Evolutionary conservation across 2,113 vertebrate genomes (phyloP).

Genomic region (Polypterus bichir): DNA sequence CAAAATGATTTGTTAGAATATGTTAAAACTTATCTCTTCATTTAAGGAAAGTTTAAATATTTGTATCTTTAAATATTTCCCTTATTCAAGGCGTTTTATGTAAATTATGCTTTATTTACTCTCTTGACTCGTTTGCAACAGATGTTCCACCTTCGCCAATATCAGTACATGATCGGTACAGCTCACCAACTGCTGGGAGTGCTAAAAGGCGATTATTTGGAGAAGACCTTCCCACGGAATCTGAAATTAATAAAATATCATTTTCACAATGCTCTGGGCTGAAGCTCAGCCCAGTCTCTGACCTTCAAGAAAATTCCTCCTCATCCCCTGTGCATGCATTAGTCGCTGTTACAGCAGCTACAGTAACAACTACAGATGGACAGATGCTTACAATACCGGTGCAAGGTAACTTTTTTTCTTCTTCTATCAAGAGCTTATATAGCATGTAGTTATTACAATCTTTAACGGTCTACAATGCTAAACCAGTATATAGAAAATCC

Average conservation of each 20-base stretch:
- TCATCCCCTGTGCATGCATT: conserved; percentile 56
- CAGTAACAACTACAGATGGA: conserved; percentile 32
- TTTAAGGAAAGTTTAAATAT: too few relatives aligned
- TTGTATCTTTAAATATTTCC: too few relatives aligned
- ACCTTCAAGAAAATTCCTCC: conserved; percentile 25
- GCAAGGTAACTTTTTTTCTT: conserved; percentile 46
- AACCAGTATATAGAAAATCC: too few relatives aligned
- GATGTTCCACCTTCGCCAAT: conserved; percentile 66
- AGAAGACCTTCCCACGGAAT: conserved; percentile 59
- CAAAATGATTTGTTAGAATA: too few relatives aligned
- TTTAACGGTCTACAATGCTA: too few relatives aligned
- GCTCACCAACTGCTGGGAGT: conserved; percentile 83
- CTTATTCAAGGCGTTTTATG: too few relatives aligned
- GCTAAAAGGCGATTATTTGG: conserved; percentile 88
- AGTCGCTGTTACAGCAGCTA: conserved; percentile 53
- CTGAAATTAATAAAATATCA: conserved; percentile 38
- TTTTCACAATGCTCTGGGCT: conserved; percentile 43
- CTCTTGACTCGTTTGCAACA: conserved; percentile 21
- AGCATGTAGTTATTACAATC: too few relatives aligned
- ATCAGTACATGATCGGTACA: conserved; percentile 84
- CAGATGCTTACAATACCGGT: conserved; percentile 68
- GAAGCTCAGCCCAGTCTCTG: conserved; percentile 38
- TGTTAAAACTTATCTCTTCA: too few relatives aligned
- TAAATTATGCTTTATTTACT: too few relatives aligned
- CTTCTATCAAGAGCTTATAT: too few relatives aligned